Evolutionary conservation across 2,797 vertebrate genomes (phyloP).

Genomic region (Melanogrammus aeglefinus): DNA sequence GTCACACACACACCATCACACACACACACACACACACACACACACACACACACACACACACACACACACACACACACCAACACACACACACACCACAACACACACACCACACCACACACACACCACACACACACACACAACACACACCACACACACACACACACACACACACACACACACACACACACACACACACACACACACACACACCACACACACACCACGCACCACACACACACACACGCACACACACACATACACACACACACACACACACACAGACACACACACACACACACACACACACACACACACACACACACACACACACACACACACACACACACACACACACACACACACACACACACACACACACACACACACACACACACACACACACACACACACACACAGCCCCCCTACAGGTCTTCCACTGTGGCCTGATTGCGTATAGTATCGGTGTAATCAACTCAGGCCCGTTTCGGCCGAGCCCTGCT

Average conservation of each 20-base stretch:
- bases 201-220: not conserved
- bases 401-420: not conserved
- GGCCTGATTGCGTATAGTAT: no score
- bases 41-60: slow-evolving; percentile 4
- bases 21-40: slow-evolving; percentile 9
- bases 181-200: not conserved
- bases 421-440: no score
- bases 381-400: slow-evolving; percentile 3
- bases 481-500: no score
- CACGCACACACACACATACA: not conserved
- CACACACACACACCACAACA: no score
- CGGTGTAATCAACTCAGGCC: no score
- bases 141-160: no score
- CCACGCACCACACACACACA: not conserved
- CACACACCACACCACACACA: not conserved
- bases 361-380: not conserved
- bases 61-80: slow-evolving; percentile 1
- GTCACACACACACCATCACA: not conserved
- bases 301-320: not conserved
- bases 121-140: not conserved
- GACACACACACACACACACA: not conserved
- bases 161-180: slow-evolving; percentile 7
- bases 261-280: not conserved
- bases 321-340: not conserved
- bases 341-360: no score